Percentiles rank a stretch among this genome's conserved stretches.
Evolutionary conservation across 2,888 invertebrate species (phyloP).

Genomic region (Ariolimax columbianus): DNA sequence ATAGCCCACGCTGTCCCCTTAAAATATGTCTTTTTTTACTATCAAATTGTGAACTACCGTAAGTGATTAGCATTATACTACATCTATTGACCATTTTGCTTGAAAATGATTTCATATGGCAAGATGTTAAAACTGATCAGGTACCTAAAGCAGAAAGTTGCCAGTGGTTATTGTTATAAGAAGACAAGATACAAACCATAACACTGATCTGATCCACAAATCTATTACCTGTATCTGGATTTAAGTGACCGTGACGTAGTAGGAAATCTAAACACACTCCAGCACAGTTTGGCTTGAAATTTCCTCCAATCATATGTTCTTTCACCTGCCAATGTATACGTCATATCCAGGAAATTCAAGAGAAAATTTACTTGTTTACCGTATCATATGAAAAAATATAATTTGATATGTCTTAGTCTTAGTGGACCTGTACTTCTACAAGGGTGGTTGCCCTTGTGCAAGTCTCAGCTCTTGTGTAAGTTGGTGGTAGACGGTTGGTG

Average conservation of each 20-base stretch:
- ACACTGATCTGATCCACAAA: background rate
- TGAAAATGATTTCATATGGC: too few species aligned
- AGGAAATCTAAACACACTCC: constrained; percentile 94
- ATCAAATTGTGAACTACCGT: too few species aligned
- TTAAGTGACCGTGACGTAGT: constrained; percentile 92
- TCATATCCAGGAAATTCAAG: background rate
- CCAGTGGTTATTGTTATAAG: too few species aligned
- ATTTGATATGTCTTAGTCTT: too few species aligned
- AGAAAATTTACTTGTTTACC: background rate
- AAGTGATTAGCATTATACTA: too few species aligned
- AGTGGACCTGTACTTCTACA: too few species aligned
- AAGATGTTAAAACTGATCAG: background rate
- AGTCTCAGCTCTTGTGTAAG: too few species aligned
- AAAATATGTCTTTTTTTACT: too few species aligned
- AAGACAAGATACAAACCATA: background rate
- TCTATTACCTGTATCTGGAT: constrained; percentile 83
- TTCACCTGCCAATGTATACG: constrained; percentile 67
- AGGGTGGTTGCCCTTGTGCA: too few species aligned
- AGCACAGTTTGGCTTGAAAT: constrained; percentile 95
- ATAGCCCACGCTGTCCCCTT: too few species aligned
- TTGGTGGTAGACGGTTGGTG: too few species aligned
- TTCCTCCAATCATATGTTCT: constrained; percentile 88
- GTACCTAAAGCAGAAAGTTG: background rate
- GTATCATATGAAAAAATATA: background rate
- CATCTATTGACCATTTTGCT: too few species aligned